Base-by-base conservation (phyloP, 2,113 vertebrate genomes). In the Steatornis caripensis region DNA sequence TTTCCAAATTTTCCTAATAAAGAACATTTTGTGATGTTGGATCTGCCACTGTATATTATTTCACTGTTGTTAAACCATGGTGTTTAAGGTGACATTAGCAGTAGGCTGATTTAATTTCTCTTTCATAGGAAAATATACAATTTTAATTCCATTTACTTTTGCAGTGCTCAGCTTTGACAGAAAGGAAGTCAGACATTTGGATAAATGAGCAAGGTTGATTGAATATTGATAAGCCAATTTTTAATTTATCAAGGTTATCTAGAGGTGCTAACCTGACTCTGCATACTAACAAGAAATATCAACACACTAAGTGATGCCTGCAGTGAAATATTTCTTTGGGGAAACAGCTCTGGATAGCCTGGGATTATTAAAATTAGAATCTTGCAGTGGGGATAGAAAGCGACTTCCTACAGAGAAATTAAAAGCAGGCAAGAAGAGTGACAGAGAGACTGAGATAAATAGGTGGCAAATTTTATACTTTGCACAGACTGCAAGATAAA, bases 211-310 rank as follows among this genome's bases (percentile, higher is more conserved):
- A 71, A 57, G 85, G 80, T 65, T 92, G 93, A 93, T 78, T 95
- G 97, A 96, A 97, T 97, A 97, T 96, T 97, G 95, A 97, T 96
- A 96, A 92, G 89, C 10, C 83, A 79, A 93, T 97, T 97, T 96
- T 97, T 97, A 96, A 97, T 97, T 96, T 95, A 97, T 96, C 94
- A 96, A 97, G 96, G 94, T 97, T 96, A 96, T 86, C 84, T 75
- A 70, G 85, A 95, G 87, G 89, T 95, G 68, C 61, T 57, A 64
- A 62, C 81, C 46, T 11, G 17, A 87, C 0, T 0, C 68, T 60
- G 94, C 90, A 96, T 86, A 54, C 85, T 93, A 95, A 94, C 87
- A 93, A 94, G 92, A 88, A 95, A 74, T 72, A 74, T 51, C 84
- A 94, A 53, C 79, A 84, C 48, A 22, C 24, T 78, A 84, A 96